Conservation (phyloP, 1,140 invertebrate species). For the Euura lappo region DNA sequence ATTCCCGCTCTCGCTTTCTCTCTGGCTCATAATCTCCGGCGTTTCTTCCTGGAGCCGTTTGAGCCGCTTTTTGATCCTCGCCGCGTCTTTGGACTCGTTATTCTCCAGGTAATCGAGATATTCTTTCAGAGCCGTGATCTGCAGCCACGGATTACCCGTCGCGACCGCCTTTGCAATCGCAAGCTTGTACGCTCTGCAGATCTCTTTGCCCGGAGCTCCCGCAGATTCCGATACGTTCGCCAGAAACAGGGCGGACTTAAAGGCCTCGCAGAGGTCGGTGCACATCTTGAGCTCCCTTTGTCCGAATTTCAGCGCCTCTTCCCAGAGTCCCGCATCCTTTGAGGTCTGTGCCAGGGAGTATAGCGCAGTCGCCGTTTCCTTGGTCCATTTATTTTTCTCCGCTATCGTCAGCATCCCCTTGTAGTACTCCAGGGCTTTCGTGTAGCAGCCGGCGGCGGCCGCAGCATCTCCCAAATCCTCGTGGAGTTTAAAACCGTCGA, state of each 20-base stretch:
- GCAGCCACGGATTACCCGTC: slow-evolving; percentile 65
- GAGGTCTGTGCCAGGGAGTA: slow-evolving; percentile 86
- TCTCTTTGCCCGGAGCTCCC: slow-evolving; percentile 65
- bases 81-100: slow-evolving; percentile 61
- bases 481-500: slow-evolving; percentile 69
- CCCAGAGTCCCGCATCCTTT: slow-evolving; percentile 76
- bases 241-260: slow-evolving; percentile 68
- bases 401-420: slow-evolving; percentile 78
- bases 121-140: slow-evolving; percentile 65
- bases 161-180: slow-evolving; percentile 69
- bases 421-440: slow-evolving; percentile 80
- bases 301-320: slow-evolving; percentile 79
- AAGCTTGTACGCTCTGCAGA: slow-evolving; percentile 69
- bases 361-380: slow-evolving; percentile 48
- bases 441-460: slow-evolving; percentile 70
- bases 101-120: slow-evolving; percentile 63
- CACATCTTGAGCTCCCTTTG: slow-evolving; percentile 78
- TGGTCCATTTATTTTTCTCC: slow-evolving; percentile 58
- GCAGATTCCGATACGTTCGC: slow-evolving; percentile 72
- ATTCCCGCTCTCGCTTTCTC: slow-evolving; percentile 60
- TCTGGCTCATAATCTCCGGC: slow-evolving; percentile 64
- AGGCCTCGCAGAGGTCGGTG: slow-evolving; percentile 67
- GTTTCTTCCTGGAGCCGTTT: slow-evolving; percentile 55
- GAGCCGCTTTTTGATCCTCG: slow-evolving; percentile 60
- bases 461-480: slow-evolving; percentile 85